A percentile compares a stretch with the other conserved stretches of the same genome.
Conservation (phyloP, 2,888 invertebrate genomes). For the Nasonovia ribisnigri region DNA sequence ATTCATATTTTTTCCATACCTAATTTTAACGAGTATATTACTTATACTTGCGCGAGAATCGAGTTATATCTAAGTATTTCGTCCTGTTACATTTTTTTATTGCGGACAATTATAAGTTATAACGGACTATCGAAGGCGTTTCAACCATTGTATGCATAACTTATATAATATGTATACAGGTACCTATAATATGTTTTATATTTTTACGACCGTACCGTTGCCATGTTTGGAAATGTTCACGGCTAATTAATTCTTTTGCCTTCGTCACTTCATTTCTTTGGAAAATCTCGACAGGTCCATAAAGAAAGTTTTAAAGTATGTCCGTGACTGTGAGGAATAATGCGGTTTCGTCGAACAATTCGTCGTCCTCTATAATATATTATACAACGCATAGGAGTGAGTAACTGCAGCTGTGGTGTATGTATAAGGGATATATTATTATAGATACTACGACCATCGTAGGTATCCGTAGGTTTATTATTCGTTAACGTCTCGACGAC, state of each 20-base stretch:
- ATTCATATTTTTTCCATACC: background rate
- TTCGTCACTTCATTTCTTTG: background rate
- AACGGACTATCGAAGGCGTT: background rate
- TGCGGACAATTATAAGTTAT: background rate
- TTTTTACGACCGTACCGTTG: background rate
- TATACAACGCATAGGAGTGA: background rate
- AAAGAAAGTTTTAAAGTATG: background rate
- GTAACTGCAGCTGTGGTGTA: background rate
- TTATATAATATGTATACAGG: too few species aligned
- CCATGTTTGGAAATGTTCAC: background rate
- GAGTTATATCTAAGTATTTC: background rate
- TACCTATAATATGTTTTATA: background rate
- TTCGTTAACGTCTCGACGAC: background rate
- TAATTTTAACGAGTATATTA: too few species aligned
- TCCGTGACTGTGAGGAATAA: background rate
- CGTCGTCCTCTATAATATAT: background rate
- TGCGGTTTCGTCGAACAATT: background rate
- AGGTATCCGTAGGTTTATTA: background rate
- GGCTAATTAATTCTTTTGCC: background rate
- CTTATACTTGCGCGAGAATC: background rate
- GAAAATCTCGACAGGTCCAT: background rate
- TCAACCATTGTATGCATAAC: too few species aligned
- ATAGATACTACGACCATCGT: background rate
- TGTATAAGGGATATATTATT: background rate
- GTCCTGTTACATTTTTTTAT: background rate